Evolutionary conservation across 2,797 vertebrate species (phyloP), one percentile per base, ranked within the genome.

Genomic region (Cercopithecus diana): DNA sequence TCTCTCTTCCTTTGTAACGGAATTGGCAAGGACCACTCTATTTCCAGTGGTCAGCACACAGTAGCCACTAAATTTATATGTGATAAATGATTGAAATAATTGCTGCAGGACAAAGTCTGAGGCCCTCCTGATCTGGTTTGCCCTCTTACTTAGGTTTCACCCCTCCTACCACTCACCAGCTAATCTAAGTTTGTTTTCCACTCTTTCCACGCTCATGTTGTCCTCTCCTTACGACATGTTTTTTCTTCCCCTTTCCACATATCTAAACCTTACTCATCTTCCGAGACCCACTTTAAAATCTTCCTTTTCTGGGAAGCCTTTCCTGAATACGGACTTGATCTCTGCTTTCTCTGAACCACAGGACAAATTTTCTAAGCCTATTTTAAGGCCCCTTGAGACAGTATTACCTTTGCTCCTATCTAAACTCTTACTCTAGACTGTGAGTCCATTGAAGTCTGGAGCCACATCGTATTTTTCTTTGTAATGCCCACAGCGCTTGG

Each of bases 271-370:
- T 77, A 52, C 11, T 81, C 52, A 50, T 39, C 15, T 72, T 94
- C 84, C 13, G 83, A 95, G 80, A 75, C 2, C 10, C 24, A n/a
- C 36, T 41, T 93, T 81, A 64, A 88, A 88, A 55, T 22, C 36
- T 43, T 70, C 43, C 39, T 58, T 75, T 57, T 72, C 52, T 87
- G 52, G 8, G 28, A 96, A 87, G 11, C 39, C 36, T 19, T 72
- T 4, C 24, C 72, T 28, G 41, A 20, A 79, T 50, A 7, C 20
- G 36, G 28, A 70, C 41, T 9, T 15, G 17, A 76, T 28, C 48
- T 57, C 70, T 55, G 11, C 41, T 55, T 80, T 86, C 82, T 57
- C 36, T 73, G 57, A 90, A 52, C 33, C 33, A 36, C 19, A 72
- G 20, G 22, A 70, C 26, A 30, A 5, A 41, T 30, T 84, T 90